Evolutionary conservation across 92 coral and sea anemone species (phyloP), one percentile per base, ranked within the genome.

Genomic region (Pocillopora meandrina): DNA sequence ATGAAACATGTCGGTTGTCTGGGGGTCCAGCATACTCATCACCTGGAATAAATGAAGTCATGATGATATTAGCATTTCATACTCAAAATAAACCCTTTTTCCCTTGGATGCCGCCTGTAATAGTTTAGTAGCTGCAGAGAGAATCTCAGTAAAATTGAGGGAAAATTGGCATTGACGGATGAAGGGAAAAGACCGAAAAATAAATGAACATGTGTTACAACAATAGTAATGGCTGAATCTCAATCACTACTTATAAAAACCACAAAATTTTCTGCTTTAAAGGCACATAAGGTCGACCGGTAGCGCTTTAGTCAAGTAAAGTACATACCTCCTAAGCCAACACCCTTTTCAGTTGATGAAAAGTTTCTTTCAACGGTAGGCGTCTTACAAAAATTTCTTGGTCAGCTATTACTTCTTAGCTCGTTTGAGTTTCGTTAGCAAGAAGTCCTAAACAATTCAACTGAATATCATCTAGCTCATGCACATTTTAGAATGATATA

Each of bases 1-100:
- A 61, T 94, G 74, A 78, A 94, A 94, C 93, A 94, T 90, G 12
- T 90, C 57, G 2, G 79, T 76, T 0, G 95, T 92, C 84, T 92
- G 86, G 2, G 95, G 92, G 34, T 87, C 95, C 74, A 94, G 68
- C 89, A 90, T 73, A 76, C 93, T 92, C 95, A 94, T 92, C 26
- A 90, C 92, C 98, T 94, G 61, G 23, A 6, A 64, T 76, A 0
- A 21, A 56, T 59, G 64, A 49, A 49, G n/a, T 9, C 21, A 70
- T 5, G 0, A 18, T 7, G 52, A 42, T 3, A 71, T 12, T 17
- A 33, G 14, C 16, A 42, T 14, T 42, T 13, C 17, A 20, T 1
- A 62, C 66, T 62, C 19, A 62, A 62, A 62, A 17, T 18, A 19
- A 62, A 17, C 15, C 21, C 66, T 17, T 21, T 17, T 5, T 7